These are phyloP conservation scores for Montipora efflorescens DNA, from an alignment of 64 coral and sea anemone genomes.

Conservation along the genomic window DNA sequence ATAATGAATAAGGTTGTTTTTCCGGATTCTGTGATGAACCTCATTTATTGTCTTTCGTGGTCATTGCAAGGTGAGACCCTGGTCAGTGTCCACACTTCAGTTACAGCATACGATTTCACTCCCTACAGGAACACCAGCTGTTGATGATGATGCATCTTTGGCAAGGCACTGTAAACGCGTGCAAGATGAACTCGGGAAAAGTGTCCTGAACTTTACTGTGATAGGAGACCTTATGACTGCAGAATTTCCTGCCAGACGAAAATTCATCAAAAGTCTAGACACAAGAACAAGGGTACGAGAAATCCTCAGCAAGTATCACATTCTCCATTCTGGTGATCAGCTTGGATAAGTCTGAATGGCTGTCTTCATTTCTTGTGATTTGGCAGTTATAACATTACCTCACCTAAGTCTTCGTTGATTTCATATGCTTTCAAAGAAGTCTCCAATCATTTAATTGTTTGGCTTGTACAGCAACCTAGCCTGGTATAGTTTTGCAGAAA, in stretches of 20 bases:
- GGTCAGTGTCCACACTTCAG: not conserved
- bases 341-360: not conserved
- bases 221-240: not conserved
- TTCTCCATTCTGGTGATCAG: not conserved
- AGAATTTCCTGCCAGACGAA: not conserved
- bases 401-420: not conserved
- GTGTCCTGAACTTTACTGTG: not conserved
- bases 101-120: not conserved
- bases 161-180: not conserved
- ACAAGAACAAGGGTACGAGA: not conserved
- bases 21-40: not conserved
- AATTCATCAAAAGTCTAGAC: not conserved
- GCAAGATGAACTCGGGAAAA: not conserved
- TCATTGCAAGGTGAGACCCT: not conserved
- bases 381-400: not conserved
- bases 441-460: not conserved
- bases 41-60: not conserved
- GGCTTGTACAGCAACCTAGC: not conserved
- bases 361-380: not conserved
- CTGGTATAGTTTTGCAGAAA: not conserved
- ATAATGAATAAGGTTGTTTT: not conserved
- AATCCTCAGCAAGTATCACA: not conserved
- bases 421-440: not conserved
- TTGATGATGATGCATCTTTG: conserved; percentile 3
- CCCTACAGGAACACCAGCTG: not conserved